Conservation (phyloP, 2,113 vertebrate genomes). For the Dromiciops gliroides region DNA sequence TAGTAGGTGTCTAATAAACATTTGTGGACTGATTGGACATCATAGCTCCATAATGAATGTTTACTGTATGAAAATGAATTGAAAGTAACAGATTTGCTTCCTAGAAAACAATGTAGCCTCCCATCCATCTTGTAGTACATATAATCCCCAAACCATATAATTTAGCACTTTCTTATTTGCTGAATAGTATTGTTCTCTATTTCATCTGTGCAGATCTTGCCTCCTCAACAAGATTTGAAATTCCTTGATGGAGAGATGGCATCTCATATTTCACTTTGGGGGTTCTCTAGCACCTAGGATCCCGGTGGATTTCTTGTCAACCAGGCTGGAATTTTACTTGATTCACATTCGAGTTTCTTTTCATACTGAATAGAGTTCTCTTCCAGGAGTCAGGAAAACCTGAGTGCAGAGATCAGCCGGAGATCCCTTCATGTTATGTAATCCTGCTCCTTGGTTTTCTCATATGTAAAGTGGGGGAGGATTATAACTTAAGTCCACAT, state of each 20-base stretch:
- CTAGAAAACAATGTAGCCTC: neutral
- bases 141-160: neutral
- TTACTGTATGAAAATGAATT: neutral
- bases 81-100: neutral
- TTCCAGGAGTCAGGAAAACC: neutral
- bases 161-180: neutral
- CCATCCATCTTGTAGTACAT: neutral
- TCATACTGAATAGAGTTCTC: neutral
- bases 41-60: neutral
- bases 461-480: neutral
- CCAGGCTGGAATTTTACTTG: neutral
- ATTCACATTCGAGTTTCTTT: neutral
- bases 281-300: neutral
- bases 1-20: neutral
- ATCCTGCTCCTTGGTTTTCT: neutral
- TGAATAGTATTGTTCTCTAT: neutral
- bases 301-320: neutral
- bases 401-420: neutral
- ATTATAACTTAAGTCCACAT: neutral
- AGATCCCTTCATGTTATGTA: neutral
- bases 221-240: neutral
- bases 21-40: neutral
- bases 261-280: neutral
- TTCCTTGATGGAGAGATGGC: neutral
- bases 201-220: neutral